Evolutionary conservation across 2,113 vertebrate genomes (phyloP), one percentile per base, ranked within the genome.

Genomic region (Gambusia affinis): DNA sequence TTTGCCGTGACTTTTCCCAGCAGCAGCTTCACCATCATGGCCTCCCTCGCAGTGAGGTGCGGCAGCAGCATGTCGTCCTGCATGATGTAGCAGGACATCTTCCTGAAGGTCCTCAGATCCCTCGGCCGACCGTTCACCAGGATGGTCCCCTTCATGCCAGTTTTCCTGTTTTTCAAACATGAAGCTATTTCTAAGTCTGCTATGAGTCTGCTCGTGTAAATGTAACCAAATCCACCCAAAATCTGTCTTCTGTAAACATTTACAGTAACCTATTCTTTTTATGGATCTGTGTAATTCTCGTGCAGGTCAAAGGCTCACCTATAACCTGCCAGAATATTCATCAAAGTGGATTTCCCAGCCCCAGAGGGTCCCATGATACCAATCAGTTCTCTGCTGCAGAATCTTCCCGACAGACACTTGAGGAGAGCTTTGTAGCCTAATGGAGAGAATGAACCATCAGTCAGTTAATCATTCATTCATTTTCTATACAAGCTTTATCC

Each of bases 41-140:
- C 98, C 83, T 99, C 98, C 75, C 95, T 89, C 12, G 95, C 95
- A 0, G 97, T 98, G 82, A 99, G 96, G 85, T 99, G 95, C 0
- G 98, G 98, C 92, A 99, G 91, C 57, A 99, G 93, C 97, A 99
- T 97, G 91, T 99, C 98, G 0, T 99, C 97, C 92, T 99, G 98
- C 98, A 99, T 99, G 92, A 99, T 99, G 89, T 99, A 99, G 86
- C 98, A 99, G 64, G 98, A 99, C 98, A 99, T 99, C 94, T 99
- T 99, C 70, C 98, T 95, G 92, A 99, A 99, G 33, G 97, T 99
- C 66, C 98, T 95, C 84, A 98, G 95, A 65, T 99, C 98, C 80
- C 98, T 91, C 0, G 94, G 96, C 31, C 94, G 90, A 19, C 97
- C 96, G 0, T 99, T 99, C 75, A 99, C 97, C 86, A 97, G 87